These are phyloP conservation scores for Lasiurus borealis DNA, from an alignment of 2,113 vertebrate species.

Conservation along the genomic window DNA sequence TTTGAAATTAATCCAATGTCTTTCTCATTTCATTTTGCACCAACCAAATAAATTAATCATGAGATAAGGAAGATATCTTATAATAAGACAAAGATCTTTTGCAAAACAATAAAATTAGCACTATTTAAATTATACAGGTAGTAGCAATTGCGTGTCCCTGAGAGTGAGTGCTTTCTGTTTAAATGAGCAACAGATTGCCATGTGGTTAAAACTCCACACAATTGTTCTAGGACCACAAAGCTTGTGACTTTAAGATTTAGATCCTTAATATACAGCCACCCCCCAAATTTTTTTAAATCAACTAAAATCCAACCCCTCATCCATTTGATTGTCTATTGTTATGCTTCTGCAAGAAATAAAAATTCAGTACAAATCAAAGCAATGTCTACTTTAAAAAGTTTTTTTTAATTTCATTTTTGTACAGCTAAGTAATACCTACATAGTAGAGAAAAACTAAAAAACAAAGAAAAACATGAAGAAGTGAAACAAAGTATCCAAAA, in stretches of 20 bases:
- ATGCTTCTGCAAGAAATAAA: background rate
- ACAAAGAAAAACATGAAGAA: background rate
- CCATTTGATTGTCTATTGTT: background rate
- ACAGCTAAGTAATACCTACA: background rate
- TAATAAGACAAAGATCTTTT: background rate
- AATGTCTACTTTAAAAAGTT: background rate
- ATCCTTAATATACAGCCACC: background rate
- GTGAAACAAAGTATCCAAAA: conserved; percentile 20
- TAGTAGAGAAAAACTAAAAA: background rate
- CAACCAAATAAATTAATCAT: background rate
- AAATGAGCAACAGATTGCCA: background rate
- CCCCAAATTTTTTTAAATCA: background rate
- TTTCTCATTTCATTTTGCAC: background rate
- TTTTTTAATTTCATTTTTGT: background rate
- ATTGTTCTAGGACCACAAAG: too few relatives aligned
- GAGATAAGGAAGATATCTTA: background rate
- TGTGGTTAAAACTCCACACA: background rate
- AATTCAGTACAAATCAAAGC: background rate
- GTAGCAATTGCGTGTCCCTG: background rate
- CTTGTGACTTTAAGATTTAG: background rate
- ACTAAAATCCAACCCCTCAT: background rate
- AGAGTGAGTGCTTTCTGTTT: background rate
- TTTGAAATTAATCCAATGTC: conserved; percentile 23
- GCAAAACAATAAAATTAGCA: conserved; percentile 1
- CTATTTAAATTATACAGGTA: background rate